Evolutionary conservation across 2,888 invertebrate species (phyloP).

Genomic region (Apodemia mormo): DNA sequence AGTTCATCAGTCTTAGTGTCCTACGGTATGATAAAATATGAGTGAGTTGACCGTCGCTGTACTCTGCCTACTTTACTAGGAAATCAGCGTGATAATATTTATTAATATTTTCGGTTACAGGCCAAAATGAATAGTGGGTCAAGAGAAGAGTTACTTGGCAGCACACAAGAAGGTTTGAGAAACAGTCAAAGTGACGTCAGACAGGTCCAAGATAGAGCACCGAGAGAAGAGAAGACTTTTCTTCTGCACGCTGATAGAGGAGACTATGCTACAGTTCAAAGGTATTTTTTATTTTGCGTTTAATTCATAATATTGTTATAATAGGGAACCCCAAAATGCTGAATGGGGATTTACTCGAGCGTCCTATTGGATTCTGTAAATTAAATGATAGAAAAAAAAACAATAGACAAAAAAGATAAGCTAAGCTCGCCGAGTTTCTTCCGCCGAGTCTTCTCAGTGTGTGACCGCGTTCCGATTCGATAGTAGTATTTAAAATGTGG

Average conservation of each 20-base stretch:
- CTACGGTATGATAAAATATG: too few relatives aligned
- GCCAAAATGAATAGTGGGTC: conserved; percentile 73
- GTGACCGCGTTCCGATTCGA: too few relatives aligned
- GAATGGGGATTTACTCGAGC: too few relatives aligned
- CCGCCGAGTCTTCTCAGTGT: too few relatives aligned
- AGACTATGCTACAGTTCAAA: conserved; percentile 93
- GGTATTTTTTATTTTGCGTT: conserved; percentile 70
- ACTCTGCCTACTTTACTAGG: not conserved
- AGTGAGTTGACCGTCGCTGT: too few relatives aligned
- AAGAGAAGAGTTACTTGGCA: conserved; percentile 74
- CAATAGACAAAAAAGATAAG: too few relatives aligned
- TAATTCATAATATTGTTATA: too few relatives aligned
- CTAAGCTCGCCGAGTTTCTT: too few relatives aligned
- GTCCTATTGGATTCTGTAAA: too few relatives aligned
- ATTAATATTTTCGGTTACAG: conserved; percentile 45
- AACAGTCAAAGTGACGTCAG: conserved; percentile 72
- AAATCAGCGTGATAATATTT: not conserved
- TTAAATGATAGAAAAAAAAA: too few relatives aligned
- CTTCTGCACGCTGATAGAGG: conserved; percentile 95
- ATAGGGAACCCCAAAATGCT: conserved; percentile 42
- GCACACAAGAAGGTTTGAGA: conserved; percentile 67
- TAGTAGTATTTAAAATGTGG: too few relatives aligned
- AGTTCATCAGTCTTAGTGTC: too few relatives aligned
- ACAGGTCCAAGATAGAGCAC: conserved; percentile 79
- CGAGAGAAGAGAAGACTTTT: conserved; percentile 93